phyloP scores from a whole-genome alignment of 2,113 vertebrate species.

The Scalopus aquaticus region DNA sequence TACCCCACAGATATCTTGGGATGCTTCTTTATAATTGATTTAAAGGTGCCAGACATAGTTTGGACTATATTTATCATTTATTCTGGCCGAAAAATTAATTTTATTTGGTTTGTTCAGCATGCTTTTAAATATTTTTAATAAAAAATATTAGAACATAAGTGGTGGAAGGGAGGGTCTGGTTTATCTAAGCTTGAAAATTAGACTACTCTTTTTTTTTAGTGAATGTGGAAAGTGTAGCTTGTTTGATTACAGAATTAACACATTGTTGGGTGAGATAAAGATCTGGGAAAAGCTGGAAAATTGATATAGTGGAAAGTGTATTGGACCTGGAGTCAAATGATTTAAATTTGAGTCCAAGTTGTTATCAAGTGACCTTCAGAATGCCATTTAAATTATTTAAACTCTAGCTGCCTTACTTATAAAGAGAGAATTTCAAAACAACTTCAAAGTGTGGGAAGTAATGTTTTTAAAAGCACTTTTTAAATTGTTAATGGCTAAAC shows the following conservation, averaged over 20 bases:
- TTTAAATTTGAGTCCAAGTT: slow-evolving; percentile 8
- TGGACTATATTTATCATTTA: background rate
- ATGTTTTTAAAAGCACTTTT: slow-evolving; percentile 13
- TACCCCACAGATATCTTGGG: background rate
- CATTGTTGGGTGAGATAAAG: background rate
- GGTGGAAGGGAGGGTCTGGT: background rate
- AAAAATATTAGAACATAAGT: slow-evolving; percentile 30
- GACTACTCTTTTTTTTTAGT: background rate
- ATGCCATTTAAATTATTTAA: slow-evolving; percentile 54
- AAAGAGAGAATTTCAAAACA: background rate
- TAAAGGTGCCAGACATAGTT: background rate
- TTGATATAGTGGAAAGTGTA: background rate
- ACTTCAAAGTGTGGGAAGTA: background rate
- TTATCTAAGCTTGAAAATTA: background rate
- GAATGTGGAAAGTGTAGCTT: slow-evolving; percentile 1
- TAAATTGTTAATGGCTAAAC: slow-evolving; percentile 11
- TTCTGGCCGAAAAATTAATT: slow-evolving; percentile 27
- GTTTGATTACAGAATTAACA: background rate
- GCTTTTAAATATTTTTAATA: slow-evolving; percentile 23
- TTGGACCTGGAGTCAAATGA: background rate
- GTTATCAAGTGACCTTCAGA: slow-evolving; percentile 30
- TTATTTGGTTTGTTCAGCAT: slow-evolving; percentile 20
- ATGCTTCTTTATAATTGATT: background rate
- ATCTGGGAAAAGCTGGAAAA: slow-evolving; percentile 14
- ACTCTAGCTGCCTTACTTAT: slow-evolving; percentile 22